Percentiles rank a stretch among this genome's conserved stretches.
Conservation (phyloP, 2,888 invertebrate species). For the Alentia gelatinosa region DNA sequence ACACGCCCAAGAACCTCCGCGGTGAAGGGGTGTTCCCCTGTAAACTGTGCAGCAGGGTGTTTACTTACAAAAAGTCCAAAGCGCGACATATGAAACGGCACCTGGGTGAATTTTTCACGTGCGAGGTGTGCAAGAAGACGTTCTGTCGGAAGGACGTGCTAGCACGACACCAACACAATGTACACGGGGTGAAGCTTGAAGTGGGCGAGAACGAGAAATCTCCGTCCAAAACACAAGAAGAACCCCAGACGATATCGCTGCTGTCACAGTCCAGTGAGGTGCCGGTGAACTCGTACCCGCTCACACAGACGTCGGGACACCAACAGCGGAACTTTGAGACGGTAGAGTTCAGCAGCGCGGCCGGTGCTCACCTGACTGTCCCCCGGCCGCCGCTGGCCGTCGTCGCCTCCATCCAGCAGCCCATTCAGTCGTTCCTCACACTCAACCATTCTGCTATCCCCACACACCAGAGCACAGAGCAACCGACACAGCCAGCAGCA, state of each 20-base stretch:
- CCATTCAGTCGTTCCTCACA: slow-evolving; percentile 41
- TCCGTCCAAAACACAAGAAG: not conserved
- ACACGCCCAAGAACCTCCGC: slow-evolving; percentile 45
- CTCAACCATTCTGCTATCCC: slow-evolving; percentile 45
- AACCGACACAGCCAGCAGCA: not conserved
- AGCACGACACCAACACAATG: slow-evolving; percentile 35
- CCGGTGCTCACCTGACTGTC: slow-evolving; percentile 12
- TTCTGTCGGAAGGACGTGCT: slow-evolving; percentile 44
- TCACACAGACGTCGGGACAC: slow-evolving; percentile 9
- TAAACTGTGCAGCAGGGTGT: slow-evolving; percentile 37
- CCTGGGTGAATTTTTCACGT: slow-evolving; percentile 38
- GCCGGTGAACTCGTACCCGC: not conserved
- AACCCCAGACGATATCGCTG: not conserved
- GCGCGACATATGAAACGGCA: slow-evolving; percentile 41
- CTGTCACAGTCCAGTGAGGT: slow-evolving; percentile 24
- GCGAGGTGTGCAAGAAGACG: slow-evolving; percentile 44
- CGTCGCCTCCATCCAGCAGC: slow-evolving; percentile 32
- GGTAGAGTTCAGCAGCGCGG: slow-evolving; percentile 34
- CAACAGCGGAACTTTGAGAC: slow-evolving; percentile 38
- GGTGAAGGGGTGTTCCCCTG: slow-evolving; percentile 41
- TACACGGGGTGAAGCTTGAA: slow-evolving; percentile 18
- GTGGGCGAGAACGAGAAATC: not conserved
- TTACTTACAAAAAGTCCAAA: slow-evolving; percentile 47
- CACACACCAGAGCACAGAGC: slow-evolving; percentile 22
- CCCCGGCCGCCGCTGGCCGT: slow-evolving; percentile 40